These are phyloP conservation scores for Marmota monax DNA, from an alignment of 2,113 vertebrate genomes.

Conservation along the genomic window DNA sequence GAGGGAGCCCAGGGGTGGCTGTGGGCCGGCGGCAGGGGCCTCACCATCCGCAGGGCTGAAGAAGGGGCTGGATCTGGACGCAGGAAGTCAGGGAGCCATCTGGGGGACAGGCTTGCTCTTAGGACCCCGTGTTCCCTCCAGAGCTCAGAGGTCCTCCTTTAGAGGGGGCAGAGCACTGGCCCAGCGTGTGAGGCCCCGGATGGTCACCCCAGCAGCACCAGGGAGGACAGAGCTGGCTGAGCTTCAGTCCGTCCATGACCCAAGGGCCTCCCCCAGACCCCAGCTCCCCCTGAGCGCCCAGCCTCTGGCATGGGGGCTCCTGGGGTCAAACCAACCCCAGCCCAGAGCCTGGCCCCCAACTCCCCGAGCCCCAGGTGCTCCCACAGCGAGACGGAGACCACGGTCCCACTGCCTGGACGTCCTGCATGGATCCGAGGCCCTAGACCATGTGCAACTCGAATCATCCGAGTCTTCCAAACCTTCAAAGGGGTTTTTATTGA, in stretches of 20 bases:
- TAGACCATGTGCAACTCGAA: background rate
- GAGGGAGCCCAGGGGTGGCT: no score
- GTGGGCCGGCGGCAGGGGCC: no score
- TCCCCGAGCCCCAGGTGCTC: background rate
- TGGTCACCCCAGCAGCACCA: no score
- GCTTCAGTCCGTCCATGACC: no score
- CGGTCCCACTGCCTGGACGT: background rate
- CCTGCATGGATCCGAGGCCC: background rate
- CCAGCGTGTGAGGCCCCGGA: rapidly evolving
- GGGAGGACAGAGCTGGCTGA: no score
- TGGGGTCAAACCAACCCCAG: background rate
- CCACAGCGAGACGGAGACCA: background rate
- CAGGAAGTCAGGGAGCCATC: no score
- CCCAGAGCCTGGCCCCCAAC: no score
- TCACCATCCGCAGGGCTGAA: no score
- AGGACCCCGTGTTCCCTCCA: background rate
- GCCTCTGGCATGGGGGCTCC: background rate
- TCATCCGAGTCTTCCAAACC: background rate
- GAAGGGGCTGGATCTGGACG: background rate
- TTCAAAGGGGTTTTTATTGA: background rate
- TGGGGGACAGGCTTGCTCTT: background rate
- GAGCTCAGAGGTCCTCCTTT: background rate
- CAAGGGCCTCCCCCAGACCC: background rate
- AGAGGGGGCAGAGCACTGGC: no score
- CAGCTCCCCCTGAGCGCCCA: background rate